These are phyloP conservation scores for Sarotherodon lohbergeri DNA, from an alignment of 2,113 vertebrate species.

Conservation along the genomic window DNA sequence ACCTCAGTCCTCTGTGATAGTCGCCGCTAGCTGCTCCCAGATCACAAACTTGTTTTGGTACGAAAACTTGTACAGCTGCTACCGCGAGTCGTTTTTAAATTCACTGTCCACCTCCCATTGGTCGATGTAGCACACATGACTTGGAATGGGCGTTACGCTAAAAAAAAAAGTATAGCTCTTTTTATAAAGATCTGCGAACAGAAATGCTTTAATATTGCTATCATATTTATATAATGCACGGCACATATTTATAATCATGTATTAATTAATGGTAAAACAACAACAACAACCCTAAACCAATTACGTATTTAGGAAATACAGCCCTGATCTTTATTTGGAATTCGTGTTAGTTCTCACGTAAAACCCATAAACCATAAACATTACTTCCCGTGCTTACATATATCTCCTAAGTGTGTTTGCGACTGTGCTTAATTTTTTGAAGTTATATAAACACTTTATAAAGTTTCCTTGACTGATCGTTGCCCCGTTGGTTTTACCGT, in stretches of 20 bases:
- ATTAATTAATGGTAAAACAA: neutral
- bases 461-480: neutral
- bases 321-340: neutral
- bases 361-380: neutral
- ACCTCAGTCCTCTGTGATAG: neutral
- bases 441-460: neutral
- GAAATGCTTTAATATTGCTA: neutral
- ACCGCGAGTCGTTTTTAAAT: slow-evolving; percentile 53
- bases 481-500: neutral
- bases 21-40: rapidly evolving
- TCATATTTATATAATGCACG: neutral
- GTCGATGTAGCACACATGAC: neutral
- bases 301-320: neutral
- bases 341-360: neutral
- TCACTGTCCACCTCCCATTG: slow-evolving; percentile 24
- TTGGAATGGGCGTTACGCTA: neutral
- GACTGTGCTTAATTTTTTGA: neutral
- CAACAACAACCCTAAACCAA: neutral
- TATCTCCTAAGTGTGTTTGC: neutral
- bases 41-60: neutral
- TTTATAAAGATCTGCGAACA: rapidly evolving
- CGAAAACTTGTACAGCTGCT: rapidly evolving
- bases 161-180: neutral
- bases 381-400: neutral
- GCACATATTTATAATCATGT: neutral